Evolutionary conservation across 2,797 vertebrate species (phyloP).

Genomic region (Hybognathus amarus): DNA sequence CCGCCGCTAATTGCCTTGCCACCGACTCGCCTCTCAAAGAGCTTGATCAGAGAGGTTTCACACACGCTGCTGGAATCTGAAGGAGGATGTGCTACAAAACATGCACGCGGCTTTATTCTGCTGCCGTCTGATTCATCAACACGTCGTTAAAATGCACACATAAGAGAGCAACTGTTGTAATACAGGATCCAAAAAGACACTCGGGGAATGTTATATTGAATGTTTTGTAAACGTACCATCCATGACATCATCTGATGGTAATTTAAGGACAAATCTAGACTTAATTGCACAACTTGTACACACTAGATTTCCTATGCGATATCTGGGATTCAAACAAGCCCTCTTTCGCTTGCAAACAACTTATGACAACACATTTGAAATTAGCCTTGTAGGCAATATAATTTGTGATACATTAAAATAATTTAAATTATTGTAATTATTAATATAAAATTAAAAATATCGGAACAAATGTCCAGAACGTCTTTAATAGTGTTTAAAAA

Average conservation of each 20-base stretch:
- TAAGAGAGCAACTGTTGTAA: slow-evolving; percentile 18
- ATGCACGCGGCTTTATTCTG: slow-evolving; percentile 30
- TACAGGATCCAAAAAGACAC: slow-evolving; percentile 15
- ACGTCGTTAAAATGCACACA: slow-evolving; percentile 1
- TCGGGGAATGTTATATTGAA: slow-evolving; percentile 2
- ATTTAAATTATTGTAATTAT: neutral
- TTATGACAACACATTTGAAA: neutral
- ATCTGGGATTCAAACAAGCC: neutral
- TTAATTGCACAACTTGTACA: neutral
- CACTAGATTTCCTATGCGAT: neutral
- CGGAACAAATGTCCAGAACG: neutral
- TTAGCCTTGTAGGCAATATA: neutral
- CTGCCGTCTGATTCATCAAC: slow-evolving; percentile 24
- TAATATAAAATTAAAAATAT: neutral
- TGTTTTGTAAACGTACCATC: neutral
- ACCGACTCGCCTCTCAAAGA: slow-evolving; percentile 55
- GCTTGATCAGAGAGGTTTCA: slow-evolving; percentile 55
- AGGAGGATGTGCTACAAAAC: slow-evolving; percentile 44
- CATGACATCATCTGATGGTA: neutral
- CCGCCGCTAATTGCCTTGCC: slow-evolving; percentile 65
- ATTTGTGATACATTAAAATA: neutral
- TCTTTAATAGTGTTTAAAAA: neutral
- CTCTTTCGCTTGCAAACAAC: neutral
- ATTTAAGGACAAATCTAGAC: neutral
- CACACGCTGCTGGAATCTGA: slow-evolving; percentile 57